phyloP scores from a whole-genome alignment of 2,113 vertebrate species.

The crab-eating macaque (Macaca fascicularis) region T2T-MFA8v1.1 NC_088385.1:117788001-117788500 shows the following conservation, averaged over 20 bases:
- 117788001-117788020: not conserved
- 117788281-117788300: not conserved
- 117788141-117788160: not conserved
- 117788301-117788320: not conserved
- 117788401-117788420: not conserved
- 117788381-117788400: not conserved
- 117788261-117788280: not conserved
- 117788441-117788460: not conserved
- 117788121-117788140: not conserved
- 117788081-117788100: not conserved
- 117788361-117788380: no score
- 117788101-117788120: not conserved
- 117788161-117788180: not conserved
- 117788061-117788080: not conserved
- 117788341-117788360: not conserved
- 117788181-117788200: not conserved
- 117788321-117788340: not conserved
- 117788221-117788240: not conserved
- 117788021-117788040: not conserved
- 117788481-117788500: not conserved
- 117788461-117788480: not conserved
- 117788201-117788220: not conserved
- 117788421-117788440: not conserved
- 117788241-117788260: not conserved
- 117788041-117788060: fast-evolving